Percentiles rank a stretch among this genome's conserved stretches.
phyloP scores from a whole-genome alignment of 2,888 invertebrate species.

The Agrotis puta region DNA sequence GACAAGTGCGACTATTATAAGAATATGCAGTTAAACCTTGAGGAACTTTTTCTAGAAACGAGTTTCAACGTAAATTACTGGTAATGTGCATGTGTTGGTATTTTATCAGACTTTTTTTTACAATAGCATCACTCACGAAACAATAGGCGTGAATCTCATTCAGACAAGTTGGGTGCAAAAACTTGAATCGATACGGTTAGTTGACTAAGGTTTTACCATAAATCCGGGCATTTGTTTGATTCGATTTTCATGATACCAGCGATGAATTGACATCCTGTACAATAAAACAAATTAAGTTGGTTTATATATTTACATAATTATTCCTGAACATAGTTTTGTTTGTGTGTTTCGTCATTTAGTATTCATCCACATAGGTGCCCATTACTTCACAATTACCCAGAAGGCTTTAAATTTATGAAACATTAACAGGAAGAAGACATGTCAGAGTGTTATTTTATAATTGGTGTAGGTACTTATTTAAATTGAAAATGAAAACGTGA shows the following conservation, averaged over 20 bases:
- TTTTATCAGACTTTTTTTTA: constrained; percentile 72
- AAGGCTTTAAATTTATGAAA: constrained; percentile 33
- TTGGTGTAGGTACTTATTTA: constrained; percentile 22
- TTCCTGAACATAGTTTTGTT: constrained; percentile 28
- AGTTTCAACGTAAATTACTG: constrained; percentile 61
- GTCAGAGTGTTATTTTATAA: constrained; percentile 33
- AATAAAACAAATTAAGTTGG: constrained; percentile 38
- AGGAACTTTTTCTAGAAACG: constrained; percentile 68
- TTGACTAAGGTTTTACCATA: constrained; percentile 23
- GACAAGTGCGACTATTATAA: constrained; percentile 50
- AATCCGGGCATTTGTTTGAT: constrained; percentile 36
- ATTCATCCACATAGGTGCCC: constrained; percentile 24
- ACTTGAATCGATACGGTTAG: constrained; percentile 31
- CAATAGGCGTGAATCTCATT: constrained; percentile 70
- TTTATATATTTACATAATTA: constrained; percentile 47
- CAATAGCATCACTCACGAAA: constrained; percentile 63
- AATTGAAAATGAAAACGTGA: constrained; percentile 30
- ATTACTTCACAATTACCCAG: constrained; percentile 30
- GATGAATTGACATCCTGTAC: constrained; percentile 33
- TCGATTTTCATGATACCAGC: constrained; percentile 29
- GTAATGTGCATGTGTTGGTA: constrained; percentile 47
- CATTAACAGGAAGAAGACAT: constrained; percentile 29
- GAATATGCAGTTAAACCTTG: constrained; percentile 62
- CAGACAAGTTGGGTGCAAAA: constrained; percentile 48
- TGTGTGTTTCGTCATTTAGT: constrained; percentile 15